These are phyloP conservation scores for Lates japonicus DNA, from an alignment of 2,797 vertebrate genomes.

Conservation along the genomic window DNA sequence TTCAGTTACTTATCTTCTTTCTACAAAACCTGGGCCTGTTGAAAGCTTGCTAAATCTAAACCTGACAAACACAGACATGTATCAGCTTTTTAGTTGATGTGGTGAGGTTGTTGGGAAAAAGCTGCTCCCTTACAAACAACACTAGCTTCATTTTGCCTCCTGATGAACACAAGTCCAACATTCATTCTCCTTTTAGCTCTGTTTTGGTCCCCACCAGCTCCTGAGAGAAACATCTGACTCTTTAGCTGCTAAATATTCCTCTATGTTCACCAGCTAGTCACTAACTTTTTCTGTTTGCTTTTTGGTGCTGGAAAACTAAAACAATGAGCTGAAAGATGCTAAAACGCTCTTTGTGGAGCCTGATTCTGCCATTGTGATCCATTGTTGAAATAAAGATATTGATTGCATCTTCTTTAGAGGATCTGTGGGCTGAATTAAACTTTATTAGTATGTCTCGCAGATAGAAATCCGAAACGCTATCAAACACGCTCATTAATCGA, in stretches of 20 bases:
- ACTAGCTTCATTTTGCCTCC: neutral
- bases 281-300: neutral
- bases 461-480: neutral
- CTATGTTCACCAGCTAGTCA: neutral
- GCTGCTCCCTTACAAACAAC: neutral
- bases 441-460: too few species aligned
- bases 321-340: constrained; percentile 7
- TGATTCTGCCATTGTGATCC: neutral
- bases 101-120: neutral
- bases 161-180: neutral
- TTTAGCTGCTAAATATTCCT: neutral
- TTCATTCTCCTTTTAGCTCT: neutral
- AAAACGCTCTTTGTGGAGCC: neutral
- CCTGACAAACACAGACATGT: neutral
- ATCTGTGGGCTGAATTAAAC: neutral
- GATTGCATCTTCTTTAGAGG: neutral
- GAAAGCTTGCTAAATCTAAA: neutral
- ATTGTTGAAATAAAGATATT: neutral
- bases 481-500: neutral
- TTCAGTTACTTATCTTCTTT: neutral
- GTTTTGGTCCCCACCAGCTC: constrained; percentile 20
- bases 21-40: neutral
- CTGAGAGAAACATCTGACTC: neutral
- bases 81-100: neutral
- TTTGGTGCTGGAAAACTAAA: neutral